Evolutionary conservation across 1,140 invertebrate species (phyloP), one percentile per base, ranked within the genome.

Genomic region (Scaptomyza graminum): DNA sequence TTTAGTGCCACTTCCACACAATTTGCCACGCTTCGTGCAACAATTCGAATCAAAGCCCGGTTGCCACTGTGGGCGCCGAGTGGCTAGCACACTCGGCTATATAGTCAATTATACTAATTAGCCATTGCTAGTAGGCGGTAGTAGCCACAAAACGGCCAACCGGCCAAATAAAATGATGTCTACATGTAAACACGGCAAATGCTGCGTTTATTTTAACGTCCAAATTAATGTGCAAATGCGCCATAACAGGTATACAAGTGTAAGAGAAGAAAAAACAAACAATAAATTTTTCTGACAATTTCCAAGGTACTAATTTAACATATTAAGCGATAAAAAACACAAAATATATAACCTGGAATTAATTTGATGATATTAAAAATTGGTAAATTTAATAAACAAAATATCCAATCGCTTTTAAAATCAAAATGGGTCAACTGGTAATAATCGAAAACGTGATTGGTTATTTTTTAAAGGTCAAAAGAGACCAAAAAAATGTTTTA

Each of bases 31-130:
- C 76, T 88, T 74, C 83, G 83, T 79, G 73, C 79, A 83, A 78
- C 83, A 88, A 88, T 83, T 88, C 83, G 83, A 88, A 88, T 88
- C 69, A 72, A 60, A 72, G 55, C 54, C 54, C 62, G 37, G 74
- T 60, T 72, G 62, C 47, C 47, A 44, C 31, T 57, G 59, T 46
- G 31, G 28, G 12, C 4, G 25, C 61, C 39, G 25, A 54, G 15
- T 34, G 41, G 54, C 49, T 34, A 46, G 54, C 78, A 61, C 61
- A 73, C 66, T 79, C 78, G 73, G 62, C 76, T 85, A 77, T 90
- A 79, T 88, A 82, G 80, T 84, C 80, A 90, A 90, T 90, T 90
- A 90, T 88, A 85, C 83, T 85, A 88, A 90, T 90, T 90, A 90
- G 88, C 55, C 64, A 76, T 60, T 25, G 51, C 47, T 18, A 16